These are phyloP conservation scores for Papilio polytes DNA, from an alignment of 1,140 invertebrate genomes.

Conservation along the genomic window DNA sequence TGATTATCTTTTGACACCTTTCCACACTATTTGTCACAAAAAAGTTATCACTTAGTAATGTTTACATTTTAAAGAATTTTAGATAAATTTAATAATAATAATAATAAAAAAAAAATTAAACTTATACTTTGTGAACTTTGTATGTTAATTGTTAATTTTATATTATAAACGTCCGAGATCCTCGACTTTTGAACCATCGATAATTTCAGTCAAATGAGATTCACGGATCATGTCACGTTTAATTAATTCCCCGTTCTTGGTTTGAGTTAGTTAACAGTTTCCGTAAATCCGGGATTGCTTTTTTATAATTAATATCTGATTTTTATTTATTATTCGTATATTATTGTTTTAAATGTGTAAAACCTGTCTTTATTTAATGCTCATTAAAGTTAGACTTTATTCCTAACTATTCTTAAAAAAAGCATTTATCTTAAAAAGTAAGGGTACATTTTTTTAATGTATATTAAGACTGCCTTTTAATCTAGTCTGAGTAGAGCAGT, in stretches of 20 bases:
- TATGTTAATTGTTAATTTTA: background rate
- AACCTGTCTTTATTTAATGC: background rate
- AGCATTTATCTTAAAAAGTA: background rate
- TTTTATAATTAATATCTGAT: background rate
- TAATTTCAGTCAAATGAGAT: constrained; percentile 3
- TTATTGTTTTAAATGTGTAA: background rate
- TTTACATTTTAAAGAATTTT: background rate
- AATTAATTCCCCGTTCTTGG: constrained; percentile 12
- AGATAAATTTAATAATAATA: no score
- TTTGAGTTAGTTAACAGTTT: background rate
- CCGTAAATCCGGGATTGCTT: background rate
- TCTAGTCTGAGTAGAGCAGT: background rate
- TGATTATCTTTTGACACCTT: background rate
- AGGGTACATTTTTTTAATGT: background rate
- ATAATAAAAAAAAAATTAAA: no score
- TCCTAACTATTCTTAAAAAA: background rate
- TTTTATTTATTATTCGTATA: background rate
- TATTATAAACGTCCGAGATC: background rate
- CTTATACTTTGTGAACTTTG: background rate
- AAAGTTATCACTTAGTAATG: background rate
- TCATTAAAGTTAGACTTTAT: background rate
- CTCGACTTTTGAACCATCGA: background rate
- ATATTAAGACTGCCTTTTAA: background rate
- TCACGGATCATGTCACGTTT: constrained; percentile 5
- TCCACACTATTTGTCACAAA: background rate